Percentiles rank a stretch among this genome's conserved stretches.
These are phyloP conservation scores for Eumaeus atala DNA, from an alignment of 1,140 invertebrate species.

Conservation along the genomic window DNA sequence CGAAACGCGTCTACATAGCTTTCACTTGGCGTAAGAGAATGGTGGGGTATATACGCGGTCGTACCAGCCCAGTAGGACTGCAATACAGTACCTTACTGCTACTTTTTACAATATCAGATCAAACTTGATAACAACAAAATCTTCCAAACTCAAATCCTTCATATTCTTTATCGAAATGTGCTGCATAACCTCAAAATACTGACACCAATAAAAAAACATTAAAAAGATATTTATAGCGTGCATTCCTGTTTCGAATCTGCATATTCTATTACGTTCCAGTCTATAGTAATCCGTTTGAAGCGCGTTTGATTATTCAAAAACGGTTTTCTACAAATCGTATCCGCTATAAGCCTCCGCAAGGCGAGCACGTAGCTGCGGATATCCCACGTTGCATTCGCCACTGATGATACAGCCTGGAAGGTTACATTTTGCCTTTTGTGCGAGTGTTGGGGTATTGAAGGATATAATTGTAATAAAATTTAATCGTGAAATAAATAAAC, in stretches of 20 bases:
- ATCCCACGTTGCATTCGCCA: slow-evolving; percentile 3
- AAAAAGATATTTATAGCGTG: not conserved
- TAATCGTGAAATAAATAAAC: too few relatives aligned
- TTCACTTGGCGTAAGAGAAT: too few relatives aligned
- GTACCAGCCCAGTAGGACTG: too few relatives aligned
- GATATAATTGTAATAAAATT: too few relatives aligned
- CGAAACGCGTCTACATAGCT: too few relatives aligned
- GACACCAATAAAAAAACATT: not conserved
- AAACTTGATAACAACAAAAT: too few relatives aligned
- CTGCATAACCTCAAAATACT: not conserved
- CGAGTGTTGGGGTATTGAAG: too few relatives aligned
- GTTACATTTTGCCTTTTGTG: too few relatives aligned
- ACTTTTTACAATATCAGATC: too few relatives aligned
- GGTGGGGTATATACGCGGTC: too few relatives aligned
- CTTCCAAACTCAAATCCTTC: not conserved
- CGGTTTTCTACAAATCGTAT: slow-evolving; percentile 17
- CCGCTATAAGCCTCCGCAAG: not conserved
- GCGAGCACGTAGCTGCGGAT: slow-evolving; percentile 14
- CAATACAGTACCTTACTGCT: too few relatives aligned
- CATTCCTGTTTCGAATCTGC: not conserved
- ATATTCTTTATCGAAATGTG: not conserved
- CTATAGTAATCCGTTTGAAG: slow-evolving; percentile 8
- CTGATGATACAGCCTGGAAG: too few relatives aligned
- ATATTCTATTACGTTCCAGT: slow-evolving; percentile 2
- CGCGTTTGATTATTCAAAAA: slow-evolving; percentile 18